Conservation (phyloP, 2,888 invertebrate species). For the Aplocera efformata region DNA sequence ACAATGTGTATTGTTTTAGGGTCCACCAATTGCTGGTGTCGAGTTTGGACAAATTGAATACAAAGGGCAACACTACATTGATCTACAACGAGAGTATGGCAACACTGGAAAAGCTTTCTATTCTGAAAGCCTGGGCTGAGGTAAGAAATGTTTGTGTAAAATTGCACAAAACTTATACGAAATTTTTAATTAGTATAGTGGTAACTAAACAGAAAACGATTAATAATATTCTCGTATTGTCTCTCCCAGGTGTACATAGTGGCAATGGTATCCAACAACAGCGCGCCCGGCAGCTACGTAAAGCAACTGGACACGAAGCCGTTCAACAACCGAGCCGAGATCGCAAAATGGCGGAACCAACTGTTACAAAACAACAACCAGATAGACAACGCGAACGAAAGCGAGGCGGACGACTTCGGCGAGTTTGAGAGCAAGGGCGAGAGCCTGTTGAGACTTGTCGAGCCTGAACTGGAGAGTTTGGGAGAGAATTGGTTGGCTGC, state of each 20-base stretch:
- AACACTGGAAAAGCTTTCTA: constrained; percentile 97
- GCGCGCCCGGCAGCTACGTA: constrained; percentile 82
- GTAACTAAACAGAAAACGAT: no score
- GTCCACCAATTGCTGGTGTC: constrained; percentile 98
- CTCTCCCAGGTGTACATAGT: constrained; percentile 91
- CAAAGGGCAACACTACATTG: constrained; percentile 85
- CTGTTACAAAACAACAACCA: constrained; percentile 56
- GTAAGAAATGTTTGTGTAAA: no score
- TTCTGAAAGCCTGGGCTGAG: constrained; percentile 99
- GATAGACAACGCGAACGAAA: constrained; percentile 52
- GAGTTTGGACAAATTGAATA: constrained; percentile 94
- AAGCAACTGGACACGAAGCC: constrained; percentile 70
- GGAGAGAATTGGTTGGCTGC: constrained; percentile 98
- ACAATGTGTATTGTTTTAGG: no score
- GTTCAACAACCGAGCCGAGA: constrained; percentile 59
- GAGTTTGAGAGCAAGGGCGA: constrained; percentile 89
- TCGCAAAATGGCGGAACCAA: constrained; percentile 67
- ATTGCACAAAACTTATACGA: no score
- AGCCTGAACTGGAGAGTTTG: constrained; percentile 94
- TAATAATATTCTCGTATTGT: no score
- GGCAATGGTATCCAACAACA: constrained; percentile 91
- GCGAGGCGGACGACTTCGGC: constrained; percentile 82
- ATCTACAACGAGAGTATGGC: constrained; percentile 98
- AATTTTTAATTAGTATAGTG: no score
- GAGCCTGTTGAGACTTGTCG: constrained; percentile 93